Percentiles rank a stretch among this genome's conserved stretches.
Evolutionary conservation across 2,113 vertebrate species (phyloP).

Genomic region (Oreotrochilus melanogaster): DNA sequence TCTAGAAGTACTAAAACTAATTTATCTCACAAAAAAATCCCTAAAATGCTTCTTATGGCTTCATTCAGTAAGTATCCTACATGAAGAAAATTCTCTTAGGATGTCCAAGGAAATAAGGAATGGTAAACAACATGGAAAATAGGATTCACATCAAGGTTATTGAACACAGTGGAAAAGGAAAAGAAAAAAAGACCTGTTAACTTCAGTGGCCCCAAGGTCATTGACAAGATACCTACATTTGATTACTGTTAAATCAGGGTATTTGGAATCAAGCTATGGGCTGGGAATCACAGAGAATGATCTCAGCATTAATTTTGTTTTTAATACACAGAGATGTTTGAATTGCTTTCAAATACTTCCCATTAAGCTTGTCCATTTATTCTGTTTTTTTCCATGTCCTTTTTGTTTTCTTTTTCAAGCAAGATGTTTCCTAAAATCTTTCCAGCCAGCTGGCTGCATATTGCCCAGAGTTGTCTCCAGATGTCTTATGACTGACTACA

Average conservation of each 20-base stretch:
- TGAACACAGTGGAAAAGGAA: too few species aligned
- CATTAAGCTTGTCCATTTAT: background rate
- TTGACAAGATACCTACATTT: background rate
- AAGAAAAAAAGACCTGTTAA: background rate
- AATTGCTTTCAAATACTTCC: background rate
- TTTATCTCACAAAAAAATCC: background rate
- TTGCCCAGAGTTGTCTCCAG: background rate
- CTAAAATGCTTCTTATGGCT: background rate
- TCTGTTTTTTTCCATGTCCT: accelerated
- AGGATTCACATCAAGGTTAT: background rate
- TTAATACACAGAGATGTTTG: background rate
- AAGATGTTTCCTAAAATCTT: background rate
- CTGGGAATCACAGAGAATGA: background rate
- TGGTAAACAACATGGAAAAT: background rate
- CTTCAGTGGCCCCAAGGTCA: background rate
- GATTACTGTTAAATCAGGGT: background rate
- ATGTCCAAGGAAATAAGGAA: background rate
- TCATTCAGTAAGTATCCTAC: background rate
- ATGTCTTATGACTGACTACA: background rate
- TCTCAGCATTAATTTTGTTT: background rate
- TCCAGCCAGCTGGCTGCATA: background rate
- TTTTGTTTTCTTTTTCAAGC: background rate
- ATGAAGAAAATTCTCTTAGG: background rate
- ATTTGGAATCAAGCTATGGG: background rate
- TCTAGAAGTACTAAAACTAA: background rate